Conservation (phyloP, 2,888 invertebrate genomes). For the Notodromas monacha region DNA sequence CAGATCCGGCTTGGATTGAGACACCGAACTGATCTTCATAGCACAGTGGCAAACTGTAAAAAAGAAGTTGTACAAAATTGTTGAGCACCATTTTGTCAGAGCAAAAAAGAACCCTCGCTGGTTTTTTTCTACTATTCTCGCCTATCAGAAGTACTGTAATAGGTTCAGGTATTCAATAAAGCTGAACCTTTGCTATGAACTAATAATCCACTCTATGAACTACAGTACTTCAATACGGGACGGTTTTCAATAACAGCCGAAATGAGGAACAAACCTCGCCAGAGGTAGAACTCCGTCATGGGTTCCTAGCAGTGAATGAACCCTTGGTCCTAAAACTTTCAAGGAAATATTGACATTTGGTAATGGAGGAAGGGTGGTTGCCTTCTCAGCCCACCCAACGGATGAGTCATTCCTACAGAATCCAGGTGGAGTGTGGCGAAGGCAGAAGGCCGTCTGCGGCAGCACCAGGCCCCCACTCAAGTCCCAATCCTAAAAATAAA, state of each 20-base stretch:
- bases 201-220: too few relatives aligned
- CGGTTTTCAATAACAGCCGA: too few relatives aligned
- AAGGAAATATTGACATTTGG: slow-evolving; percentile 26
- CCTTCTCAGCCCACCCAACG: slow-evolving; percentile 37
- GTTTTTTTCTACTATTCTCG: too few relatives aligned
- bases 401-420: slow-evolving; percentile 7
- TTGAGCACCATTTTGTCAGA: too few relatives aligned
- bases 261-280: slow-evolving; percentile 33
- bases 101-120: too few relatives aligned
- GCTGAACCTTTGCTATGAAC: too few relatives aligned
- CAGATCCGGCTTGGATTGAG: slow-evolving; percentile 23
- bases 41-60: slow-evolving; percentile 46
- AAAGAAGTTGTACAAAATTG: too few relatives aligned
- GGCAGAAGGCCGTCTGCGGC: too few relatives aligned
- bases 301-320: slow-evolving; percentile 30
- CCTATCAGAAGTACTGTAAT: too few relatives aligned
- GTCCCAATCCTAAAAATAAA: too few relatives aligned
- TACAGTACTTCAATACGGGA: too few relatives aligned
- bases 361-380: slow-evolving; percentile 26
- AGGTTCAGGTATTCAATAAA: slow-evolving; percentile 6
- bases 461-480: too few relatives aligned
- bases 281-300: slow-evolving; percentile 45
- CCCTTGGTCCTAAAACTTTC: slow-evolving; percentile 26
- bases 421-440: not conserved
- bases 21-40: slow-evolving; percentile 37